Percentiles rank a stretch among this genome's conserved stretches.
These are phyloP conservation scores for Stenopsyche tienmushanensis DNA, from an alignment of 1,140 invertebrate species.

Conservation along the genomic window DNA sequence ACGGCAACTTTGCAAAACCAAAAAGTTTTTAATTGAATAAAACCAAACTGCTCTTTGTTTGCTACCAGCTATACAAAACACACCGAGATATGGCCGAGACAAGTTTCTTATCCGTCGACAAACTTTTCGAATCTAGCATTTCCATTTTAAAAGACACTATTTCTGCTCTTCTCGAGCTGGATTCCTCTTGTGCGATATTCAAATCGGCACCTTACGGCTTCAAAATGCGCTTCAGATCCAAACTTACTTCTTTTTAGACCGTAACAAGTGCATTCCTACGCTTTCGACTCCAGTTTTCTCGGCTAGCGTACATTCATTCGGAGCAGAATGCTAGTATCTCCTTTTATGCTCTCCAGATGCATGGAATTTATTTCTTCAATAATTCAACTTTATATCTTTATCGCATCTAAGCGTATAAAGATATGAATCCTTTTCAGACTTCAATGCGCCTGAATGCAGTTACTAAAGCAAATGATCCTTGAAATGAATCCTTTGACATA, in stretches of 20 bases:
- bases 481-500: no score
- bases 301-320: not conserved
- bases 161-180: not conserved
- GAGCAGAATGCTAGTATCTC: no score
- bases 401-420: no score
- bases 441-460: no score
- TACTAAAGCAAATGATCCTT: no score
- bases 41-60: not conserved
- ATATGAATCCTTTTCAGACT: no score
- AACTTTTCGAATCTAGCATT: no score
- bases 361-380: no score
- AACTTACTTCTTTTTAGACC: not conserved
- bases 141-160: not conserved
- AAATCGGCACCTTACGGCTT: not conserved
- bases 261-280: not conserved
- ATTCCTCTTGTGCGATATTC: not conserved
- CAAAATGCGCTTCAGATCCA: no score
- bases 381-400: no score
- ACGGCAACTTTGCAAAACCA: not conserved
- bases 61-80: not conserved
- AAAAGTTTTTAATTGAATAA: not conserved
- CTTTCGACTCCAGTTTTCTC: not conserved
- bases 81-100: no score
- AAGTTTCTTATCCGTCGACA: not conserved
- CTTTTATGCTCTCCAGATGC: no score